A percentile compares a stretch with the other conserved stretches of the same genome.
These are phyloP conservation scores for Mythimna albipuncta DNA, from an alignment of 2,888 invertebrate species.

Conservation along the genomic window DNA sequence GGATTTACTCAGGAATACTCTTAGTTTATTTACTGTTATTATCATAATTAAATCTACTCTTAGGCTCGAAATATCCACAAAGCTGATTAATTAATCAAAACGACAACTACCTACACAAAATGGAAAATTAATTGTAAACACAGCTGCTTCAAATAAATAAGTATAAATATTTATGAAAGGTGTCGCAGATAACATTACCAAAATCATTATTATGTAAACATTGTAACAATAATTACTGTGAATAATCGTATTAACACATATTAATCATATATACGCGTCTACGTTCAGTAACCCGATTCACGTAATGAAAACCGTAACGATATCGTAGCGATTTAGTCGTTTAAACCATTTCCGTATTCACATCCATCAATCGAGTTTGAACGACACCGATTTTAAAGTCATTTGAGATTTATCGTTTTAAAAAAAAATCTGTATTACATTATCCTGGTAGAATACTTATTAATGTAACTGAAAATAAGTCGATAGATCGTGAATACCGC, in stretches of 20 bases:
- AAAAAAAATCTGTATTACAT: no score
- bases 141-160: conserved; percentile 32
- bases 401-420: no score
- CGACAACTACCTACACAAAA: conserved; percentile 13
- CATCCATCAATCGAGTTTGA: no score
- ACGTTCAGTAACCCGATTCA: no score
- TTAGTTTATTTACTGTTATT: background rate
- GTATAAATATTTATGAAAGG: conserved; percentile 39
- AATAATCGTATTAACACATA: conserved; percentile 60
- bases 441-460: no score
- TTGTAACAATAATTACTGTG: conserved; percentile 50
- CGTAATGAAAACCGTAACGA: no score
- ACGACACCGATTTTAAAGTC: no score
- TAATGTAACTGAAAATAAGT: no score
- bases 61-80: background rate
- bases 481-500: no score
- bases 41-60: background rate
- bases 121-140: conserved; percentile 41
- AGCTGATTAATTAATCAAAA: conserved; percentile 29
- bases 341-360: no score
- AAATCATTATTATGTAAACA: conserved; percentile 54
- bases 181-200: conserved; percentile 36
- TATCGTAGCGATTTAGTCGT: no score
- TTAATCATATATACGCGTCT: conserved; percentile 52
- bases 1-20: background rate